Evolutionary conservation across 2,888 invertebrate genomes (phyloP).

Genomic region (Venustoraphidia nigricollis): DNA sequence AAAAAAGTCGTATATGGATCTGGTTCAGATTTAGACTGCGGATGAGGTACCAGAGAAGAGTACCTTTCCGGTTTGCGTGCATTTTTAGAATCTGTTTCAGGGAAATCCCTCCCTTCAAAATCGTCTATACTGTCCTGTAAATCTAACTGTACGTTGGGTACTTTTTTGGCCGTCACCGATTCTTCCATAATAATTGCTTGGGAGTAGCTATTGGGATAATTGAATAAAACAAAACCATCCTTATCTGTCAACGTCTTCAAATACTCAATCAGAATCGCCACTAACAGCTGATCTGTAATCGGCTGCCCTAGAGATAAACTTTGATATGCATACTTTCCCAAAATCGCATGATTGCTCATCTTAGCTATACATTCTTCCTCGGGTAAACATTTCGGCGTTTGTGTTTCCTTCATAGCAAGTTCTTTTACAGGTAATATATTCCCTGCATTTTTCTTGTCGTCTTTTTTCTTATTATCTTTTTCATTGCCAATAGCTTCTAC

Average conservation of each 20-base stretch:
- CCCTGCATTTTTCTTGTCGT: conserved; percentile 22
- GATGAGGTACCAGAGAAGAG: conserved; percentile 37
- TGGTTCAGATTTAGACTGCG: conserved; percentile 26
- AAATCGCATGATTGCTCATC: conserved; percentile 32
- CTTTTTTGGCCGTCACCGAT: conserved; percentile 34
- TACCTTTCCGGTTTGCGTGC: conserved; percentile 23
- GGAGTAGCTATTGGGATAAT: conserved; percentile 41
- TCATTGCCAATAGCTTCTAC: conserved; percentile 24
- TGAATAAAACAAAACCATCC: conserved; percentile 45
- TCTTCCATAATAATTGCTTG: conserved; percentile 44
- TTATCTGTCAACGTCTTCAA: conserved; percentile 32
- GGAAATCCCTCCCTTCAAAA: conserved; percentile 10
- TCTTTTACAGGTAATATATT: conserved; percentile 9
- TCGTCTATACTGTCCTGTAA: conserved; percentile 20
- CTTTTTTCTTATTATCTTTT: conserved; percentile 26
- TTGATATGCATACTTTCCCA: conserved; percentile 40
- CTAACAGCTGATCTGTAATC: conserved; percentile 35
- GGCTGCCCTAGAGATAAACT: conserved; percentile 34
- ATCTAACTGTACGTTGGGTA: conserved; percentile 28
- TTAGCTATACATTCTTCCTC: conserved; percentile 32
- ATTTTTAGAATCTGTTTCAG: conserved; percentile 23
- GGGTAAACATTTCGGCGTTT: conserved; percentile 43
- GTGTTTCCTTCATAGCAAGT: conserved; percentile 31
- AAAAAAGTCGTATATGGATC: conserved; percentile 35
- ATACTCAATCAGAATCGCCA: conserved; percentile 43